Evolutionary conservation across 2,888 invertebrate species (phyloP).

Genomic region (Chloromyia formosa): DNA sequence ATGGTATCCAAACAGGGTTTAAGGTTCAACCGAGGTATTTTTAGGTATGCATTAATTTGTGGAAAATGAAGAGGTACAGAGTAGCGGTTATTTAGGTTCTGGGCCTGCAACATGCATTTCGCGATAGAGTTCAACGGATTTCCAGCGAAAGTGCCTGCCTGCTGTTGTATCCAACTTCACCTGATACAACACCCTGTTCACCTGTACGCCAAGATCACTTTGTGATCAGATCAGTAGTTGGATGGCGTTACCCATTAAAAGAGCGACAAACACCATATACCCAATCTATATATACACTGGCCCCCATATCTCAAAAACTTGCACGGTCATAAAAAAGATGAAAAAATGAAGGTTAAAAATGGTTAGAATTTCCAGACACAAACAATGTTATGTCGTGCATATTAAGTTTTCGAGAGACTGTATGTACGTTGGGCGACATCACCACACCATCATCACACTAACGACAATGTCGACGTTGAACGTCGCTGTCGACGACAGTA

Average conservation of each 20-base stretch:
- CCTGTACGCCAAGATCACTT: background rate
- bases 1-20: no score
- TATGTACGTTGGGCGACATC: background rate
- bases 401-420: slow-evolving; percentile 41
- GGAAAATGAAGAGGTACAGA: no score
- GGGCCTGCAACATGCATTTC: no score
- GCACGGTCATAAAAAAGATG: slow-evolving; percentile 27
- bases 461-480: background rate
- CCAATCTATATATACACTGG: slow-evolving; percentile 4
- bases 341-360: slow-evolving; percentile 43
- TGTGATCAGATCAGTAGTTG: background rate
- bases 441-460: background rate
- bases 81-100: no score
- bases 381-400: slow-evolving; percentile 39
- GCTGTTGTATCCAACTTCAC: no score
- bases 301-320: slow-evolving; percentile 24
- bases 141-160: no score
- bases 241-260: slow-evolving; percentile 16
- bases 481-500: background rate
- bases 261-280: background rate
- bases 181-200: slow-evolving; percentile 10
- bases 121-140: no score
- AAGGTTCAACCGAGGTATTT: no score
- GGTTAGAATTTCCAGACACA: slow-evolving; percentile 49
- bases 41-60: no score